Conservation (phyloP, 1,140 invertebrate species). For the Heliothis virescens region DNA sequence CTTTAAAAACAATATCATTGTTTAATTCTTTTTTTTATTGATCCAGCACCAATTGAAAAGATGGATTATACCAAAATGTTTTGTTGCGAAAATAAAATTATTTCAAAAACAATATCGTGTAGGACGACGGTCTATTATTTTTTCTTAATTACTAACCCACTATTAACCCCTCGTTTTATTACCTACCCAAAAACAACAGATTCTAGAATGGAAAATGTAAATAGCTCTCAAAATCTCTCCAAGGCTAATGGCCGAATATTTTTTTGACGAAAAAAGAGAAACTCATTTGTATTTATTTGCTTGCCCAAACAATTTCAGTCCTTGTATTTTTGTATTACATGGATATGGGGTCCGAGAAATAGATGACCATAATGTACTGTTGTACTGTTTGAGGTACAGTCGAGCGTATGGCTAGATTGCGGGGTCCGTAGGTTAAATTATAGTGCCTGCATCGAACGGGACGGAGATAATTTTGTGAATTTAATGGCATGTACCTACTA, state of each 20-base stretch:
- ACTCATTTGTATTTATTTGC: constrained; percentile 28
- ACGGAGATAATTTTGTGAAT: background rate
- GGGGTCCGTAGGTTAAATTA: constrained; percentile 8
- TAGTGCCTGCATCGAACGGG: background rate
- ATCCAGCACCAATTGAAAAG: too few species aligned
- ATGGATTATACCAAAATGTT: too few species aligned
- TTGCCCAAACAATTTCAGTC: constrained; percentile 32
- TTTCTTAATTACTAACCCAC: too few species aligned
- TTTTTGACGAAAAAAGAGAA: constrained; percentile 21
- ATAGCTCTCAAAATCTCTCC: background rate
- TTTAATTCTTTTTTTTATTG: too few species aligned
- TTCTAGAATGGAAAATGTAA: too few species aligned
- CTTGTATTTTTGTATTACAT: constrained; percentile 42
- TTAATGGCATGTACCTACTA: too few species aligned
- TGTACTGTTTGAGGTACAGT: constrained; percentile 1
- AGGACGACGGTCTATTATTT: too few species aligned
- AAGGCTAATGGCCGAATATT: constrained; percentile 25
- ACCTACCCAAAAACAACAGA: too few species aligned
- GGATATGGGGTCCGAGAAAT: constrained; percentile 36
- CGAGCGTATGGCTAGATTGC: background rate
- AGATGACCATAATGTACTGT: constrained; percentile 31
- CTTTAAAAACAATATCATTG: too few species aligned
- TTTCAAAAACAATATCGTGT: too few species aligned
- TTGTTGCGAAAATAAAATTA: too few species aligned
- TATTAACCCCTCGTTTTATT: too few species aligned